phyloP scores from a whole-genome alignment of 2,888 invertebrate genomes.

The Mythimna lalbum region DNA sequence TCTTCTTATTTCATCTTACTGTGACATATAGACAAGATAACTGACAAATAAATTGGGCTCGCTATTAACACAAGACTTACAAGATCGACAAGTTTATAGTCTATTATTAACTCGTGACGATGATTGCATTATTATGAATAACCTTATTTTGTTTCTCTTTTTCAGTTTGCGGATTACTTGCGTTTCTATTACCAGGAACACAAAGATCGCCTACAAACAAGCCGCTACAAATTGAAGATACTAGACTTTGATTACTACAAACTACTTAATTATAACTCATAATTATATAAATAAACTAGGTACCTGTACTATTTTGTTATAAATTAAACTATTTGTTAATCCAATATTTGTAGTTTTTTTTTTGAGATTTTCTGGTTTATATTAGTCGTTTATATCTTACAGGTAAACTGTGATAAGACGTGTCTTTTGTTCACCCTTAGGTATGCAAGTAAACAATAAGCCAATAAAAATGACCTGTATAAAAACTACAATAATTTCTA shows the following conservation, averaged over 20 bases:
- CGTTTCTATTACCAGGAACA: constrained; percentile 72
- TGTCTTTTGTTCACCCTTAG: no score
- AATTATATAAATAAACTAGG: constrained; percentile 24
- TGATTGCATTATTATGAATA: not conserved
- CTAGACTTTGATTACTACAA: no score
- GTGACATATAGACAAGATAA: no score
- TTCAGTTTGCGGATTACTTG: constrained; percentile 77
- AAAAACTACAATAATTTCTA: no score
- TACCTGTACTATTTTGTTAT: not conserved
- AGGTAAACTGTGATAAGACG: not conserved
- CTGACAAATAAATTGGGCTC: not conserved
- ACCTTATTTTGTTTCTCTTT: constrained; percentile 58
- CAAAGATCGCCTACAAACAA: constrained; percentile 44
- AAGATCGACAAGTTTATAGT: not conserved
- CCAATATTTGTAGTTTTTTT: not conserved
- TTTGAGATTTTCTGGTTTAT: not conserved
- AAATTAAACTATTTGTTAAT: constrained; percentile 7
- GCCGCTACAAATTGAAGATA: no score
- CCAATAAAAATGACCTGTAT: no score
- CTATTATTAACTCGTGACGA: not conserved
- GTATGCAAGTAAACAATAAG: no score
- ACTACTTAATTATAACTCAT: constrained; percentile 7
- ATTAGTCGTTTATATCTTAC: not conserved
- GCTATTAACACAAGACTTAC: not conserved
- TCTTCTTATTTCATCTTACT: no score